Base-by-base conservation (phyloP, 2,888 invertebrate species). In the Acleris sparsana region DNA sequence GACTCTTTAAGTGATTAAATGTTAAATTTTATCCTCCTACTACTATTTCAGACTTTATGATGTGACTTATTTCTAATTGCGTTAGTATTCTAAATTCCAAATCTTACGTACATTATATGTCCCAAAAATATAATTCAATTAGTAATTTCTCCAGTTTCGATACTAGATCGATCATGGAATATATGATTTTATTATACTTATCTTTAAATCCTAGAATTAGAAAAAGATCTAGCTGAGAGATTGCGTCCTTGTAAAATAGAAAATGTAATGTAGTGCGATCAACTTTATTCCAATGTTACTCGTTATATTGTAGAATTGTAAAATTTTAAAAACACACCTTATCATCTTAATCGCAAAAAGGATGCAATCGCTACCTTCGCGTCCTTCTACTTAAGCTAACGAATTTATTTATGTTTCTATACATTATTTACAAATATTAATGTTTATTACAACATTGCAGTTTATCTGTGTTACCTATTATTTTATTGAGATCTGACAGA, bases 381-480 rank as follows among this genome's bases (percentile, higher is more conserved):
- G 9, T 7, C 46, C n/a, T 17, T 43, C 39, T 22, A 51, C 46
- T 44, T 25, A n/a, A 29, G 53, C 20, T n/a, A 46, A 58, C 20
- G 52, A 63, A 59, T 59, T 67, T 53, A 62, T 62, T 61, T 39
- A 56, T 63, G 33, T 7, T 55, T 56, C 44, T 43, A n/a, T 46
- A 46, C 13, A 44, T 53, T 67, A 61, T 58, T 58, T 43, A 61
- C 39, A 53, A 55, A 62, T 61, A 64, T 58, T 22, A 62, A 61
- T 61, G 46, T 48, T 48, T 25, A 57, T 48, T 18, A 57, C 48
- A 22, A 62, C 52, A 49, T 53, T 61, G 67, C 69, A 69, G 67
- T 69, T 63, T 62, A 67, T 49, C 69, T 69, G 68, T 70, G 70
- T 69, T 70, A 69, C 62, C 60, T 70, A 60, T 63, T 67, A 63